Conservation (phyloP, 2,888 invertebrate species). For the Cryptocheilus praepositus region DNA sequence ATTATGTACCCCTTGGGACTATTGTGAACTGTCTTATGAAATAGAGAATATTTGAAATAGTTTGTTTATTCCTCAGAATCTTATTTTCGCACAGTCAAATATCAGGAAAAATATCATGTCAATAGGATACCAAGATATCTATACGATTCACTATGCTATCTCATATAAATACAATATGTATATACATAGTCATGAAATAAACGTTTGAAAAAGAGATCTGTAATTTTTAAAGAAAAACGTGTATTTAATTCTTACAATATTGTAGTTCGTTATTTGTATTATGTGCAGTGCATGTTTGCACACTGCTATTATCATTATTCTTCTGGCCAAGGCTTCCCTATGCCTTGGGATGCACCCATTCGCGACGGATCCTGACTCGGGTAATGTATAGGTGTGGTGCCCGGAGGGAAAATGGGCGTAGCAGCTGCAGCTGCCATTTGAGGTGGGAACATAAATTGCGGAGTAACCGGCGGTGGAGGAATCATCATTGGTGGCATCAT, state of each 20-base stretch:
- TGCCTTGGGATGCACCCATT: slow-evolving; percentile 82
- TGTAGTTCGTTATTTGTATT: slow-evolving; percentile 14
- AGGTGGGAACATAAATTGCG: slow-evolving; percentile 74
- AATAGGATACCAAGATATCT: too few species aligned
- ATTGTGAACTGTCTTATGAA: too few species aligned
- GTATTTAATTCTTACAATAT: slow-evolving; percentile 32
- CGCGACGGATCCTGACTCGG: slow-evolving; percentile 98
- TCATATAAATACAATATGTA: too few species aligned
- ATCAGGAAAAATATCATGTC: too few species aligned
- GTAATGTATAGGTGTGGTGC: slow-evolving; percentile 87
- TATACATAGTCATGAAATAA: too few species aligned
- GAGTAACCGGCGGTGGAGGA: slow-evolving; percentile 75
- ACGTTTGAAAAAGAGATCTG: too few species aligned
- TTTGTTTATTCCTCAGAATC: too few species aligned
- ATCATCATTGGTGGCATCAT: slow-evolving; percentile 73
- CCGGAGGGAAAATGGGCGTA: slow-evolving; percentile 75
- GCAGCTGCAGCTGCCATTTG: slow-evolving; percentile 74
- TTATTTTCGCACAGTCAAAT: too few species aligned
- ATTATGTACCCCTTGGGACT: too few species aligned
- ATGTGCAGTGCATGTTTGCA: slow-evolving; percentile 13
- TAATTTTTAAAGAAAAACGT: slow-evolving; percentile 16
- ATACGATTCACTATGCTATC: too few species aligned
- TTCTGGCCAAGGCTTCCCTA: slow-evolving; percentile 73
- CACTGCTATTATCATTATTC: slow-evolving; percentile 52
- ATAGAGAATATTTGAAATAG: too few species aligned